phyloP scores from a whole-genome alignment of 2,888 invertebrate species.

The Rotaria socialis region DNA sequence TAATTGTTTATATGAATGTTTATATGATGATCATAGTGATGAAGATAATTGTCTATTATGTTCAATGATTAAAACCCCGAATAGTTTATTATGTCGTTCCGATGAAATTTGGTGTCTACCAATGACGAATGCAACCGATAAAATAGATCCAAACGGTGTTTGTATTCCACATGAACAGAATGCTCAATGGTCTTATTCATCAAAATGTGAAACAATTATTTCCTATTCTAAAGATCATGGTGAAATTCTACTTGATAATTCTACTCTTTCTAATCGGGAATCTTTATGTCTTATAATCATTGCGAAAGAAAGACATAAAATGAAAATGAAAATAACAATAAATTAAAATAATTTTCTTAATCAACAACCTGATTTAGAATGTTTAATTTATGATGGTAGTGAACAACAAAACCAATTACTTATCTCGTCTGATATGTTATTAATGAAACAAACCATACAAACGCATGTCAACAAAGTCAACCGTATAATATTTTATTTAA shows the following conservation, averaged over 20 bases:
- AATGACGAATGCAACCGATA: neutral
- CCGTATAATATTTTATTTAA: neutral
- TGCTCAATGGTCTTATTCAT: neutral
- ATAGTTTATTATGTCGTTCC: neutral
- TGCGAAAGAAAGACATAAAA: neutral
- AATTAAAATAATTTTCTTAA: neutral
- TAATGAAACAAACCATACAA: neutral
- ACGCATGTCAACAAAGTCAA: neutral
- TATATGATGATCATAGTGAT: neutral
- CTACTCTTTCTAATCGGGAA: neutral
- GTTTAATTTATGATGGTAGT: neutral
- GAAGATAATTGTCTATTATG: constrained; percentile 8
- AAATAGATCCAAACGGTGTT: constrained; percentile 17
- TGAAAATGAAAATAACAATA: neutral
- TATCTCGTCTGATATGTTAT: neutral
- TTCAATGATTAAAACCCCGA: neutral
- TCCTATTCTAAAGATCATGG: neutral
- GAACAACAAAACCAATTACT: neutral
- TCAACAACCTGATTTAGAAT: neutral
- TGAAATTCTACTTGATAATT: neutral
- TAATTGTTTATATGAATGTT: constrained; percentile 27
- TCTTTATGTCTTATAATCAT: neutral
- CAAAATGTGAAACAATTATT: neutral
- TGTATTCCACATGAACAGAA: neutral
- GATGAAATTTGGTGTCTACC: constrained; percentile 6